Base-by-base conservation (phyloP, 2,113 vertebrate species). In the Sminthopsis crassicaudata region DNA sequence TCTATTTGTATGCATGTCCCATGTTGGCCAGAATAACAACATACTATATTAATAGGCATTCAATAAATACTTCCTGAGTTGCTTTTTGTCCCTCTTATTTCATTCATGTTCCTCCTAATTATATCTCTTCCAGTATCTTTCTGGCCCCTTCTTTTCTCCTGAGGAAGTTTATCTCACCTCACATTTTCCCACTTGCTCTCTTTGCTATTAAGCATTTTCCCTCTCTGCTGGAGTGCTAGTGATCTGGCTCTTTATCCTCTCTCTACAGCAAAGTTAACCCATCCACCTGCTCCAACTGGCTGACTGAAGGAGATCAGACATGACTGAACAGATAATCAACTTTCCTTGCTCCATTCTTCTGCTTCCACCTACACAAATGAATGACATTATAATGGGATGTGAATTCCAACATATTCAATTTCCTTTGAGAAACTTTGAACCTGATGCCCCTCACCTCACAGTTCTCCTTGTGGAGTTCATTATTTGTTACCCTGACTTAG, bases 361-460 rank as follows among this genome's bases (percentile, higher is more conserved):
- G 48, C 55, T n/a, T 76, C 46, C 0, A 42, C 27, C 67, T 67
- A 52, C 55, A 84, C 0, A 0, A 91, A 92, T 93, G 89, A 89
- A 92, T 93, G 89, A 55, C 0, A 19, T 36, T 60, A 57, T 52
- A 53, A 55, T 67, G 91, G 92, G 92, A 97, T 46, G 96, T 96
- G 48, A 93, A 8, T 84, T 46, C 26, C 90, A 67, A 51, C 53
- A 55, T 93, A 27, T 53, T 91, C 60, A 53, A 93, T 46, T 92
- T 96, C 57, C 92, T 94, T 57, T 84, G 30, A 94, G 90, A 96
- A 96, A 88, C 42, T 94, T 95, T 96, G 53, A 92, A 95, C 92
- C 92, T 76, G 90, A 23, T 51, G 90, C n/a, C 53, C 67, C 36
- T 93, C 51, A 26, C 51, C 67, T 88, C 52, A 30, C 30, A 92